Evolutionary conservation across 2,797 vertebrate genomes (phyloP), one percentile per base, ranked within the genome.

Genomic region (Leptodon cayanensis): DNA sequence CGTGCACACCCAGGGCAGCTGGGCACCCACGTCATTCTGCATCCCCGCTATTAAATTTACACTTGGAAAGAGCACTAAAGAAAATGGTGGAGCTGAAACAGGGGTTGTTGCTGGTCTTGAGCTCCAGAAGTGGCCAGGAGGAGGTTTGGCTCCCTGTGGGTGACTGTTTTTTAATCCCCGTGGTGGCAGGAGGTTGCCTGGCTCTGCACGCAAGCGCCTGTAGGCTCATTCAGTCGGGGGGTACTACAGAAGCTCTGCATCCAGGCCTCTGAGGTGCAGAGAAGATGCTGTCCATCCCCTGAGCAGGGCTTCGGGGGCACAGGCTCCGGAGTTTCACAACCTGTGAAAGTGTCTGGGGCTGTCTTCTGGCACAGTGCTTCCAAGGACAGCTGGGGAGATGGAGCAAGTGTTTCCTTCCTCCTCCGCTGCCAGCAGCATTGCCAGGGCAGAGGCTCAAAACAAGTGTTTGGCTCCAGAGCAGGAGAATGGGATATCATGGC

Each of bases 71-170:
- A 72, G 20, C 31, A 20, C 37, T 72, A 62, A 72, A 39, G 83
- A 59, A 82, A 89, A 88, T 3, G 37, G 63, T 13, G 58, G 10
- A 67, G n/a, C 52, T 85, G 70, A 61, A 96, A 63, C 1, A 1
- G 37, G 11, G 9, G 6, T 69, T 84, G 4, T 49, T 73, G 54
- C 39, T 77, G 28, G 71, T 82, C 57, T 54, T 42, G 55, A 63
- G 39, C 46, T 65, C 50, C 77, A 88, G 69, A 76, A 33, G 4
- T 57, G 52, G 19, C 25, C 74, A 63, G 37, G 35, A 79, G 20
- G 4, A 77, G 31, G 28, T 61, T 21, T 91, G 4, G 1, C 16
- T 31, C 20, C 7, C 42, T 0, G 0, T 1, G 26, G 49, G 9
- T 33, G 37, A n/a, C 9, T 11, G 26, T 10, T 16, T 88, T 78